Evolutionary conservation across 2,888 invertebrate species (phyloP), one percentile per base, ranked within the genome.

Genomic region (Luperina nickerlii): DNA sequence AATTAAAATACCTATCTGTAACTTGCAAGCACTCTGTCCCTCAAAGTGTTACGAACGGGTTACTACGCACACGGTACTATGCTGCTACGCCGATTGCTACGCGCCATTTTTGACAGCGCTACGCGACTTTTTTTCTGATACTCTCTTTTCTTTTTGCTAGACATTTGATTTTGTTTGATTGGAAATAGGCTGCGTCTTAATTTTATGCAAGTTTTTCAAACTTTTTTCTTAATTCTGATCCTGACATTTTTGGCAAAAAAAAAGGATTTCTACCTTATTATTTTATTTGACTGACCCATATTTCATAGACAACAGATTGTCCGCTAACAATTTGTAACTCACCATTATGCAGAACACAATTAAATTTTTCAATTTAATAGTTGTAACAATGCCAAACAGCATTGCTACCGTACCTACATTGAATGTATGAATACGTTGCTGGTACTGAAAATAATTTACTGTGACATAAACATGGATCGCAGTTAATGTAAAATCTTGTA

Each of bases 21-120:
- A 65, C 45, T 65, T 48, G 20, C 24, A n/a, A 77, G 20, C 48
- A 60, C n/a, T 69, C n/a, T 18, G 45, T 32, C 15, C n/a, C 6
- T 45, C 1, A 4, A 42, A 68, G n/a, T 20, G 1, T 32, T 32
- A 51, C 27, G 24, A 51, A n/a, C 42, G 15, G 32, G 18, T 13
- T 76, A 48, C 57, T 78, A 77, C 66, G 77, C 76, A 20, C 32
- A 20, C 32, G 45, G 5, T n/a, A 63, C 60, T 62, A 54, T 20
- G 45, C 42, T 27, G 77, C 57, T 76, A 67, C 78, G 78, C 51
- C 65, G 20, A n/a, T 48, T 24, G 74, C 77, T 60, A 60, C 70
- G 74, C 74, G 68, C 20, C 24, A 27, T 38, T 63, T 54, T 42
- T 63, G 54, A 69, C 8, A 38, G 18, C 6, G 62, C 62, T 68